Base-by-base conservation (phyloP, 2,888 invertebrate species). In the Lepidocyrtoides sp. region DNA sequence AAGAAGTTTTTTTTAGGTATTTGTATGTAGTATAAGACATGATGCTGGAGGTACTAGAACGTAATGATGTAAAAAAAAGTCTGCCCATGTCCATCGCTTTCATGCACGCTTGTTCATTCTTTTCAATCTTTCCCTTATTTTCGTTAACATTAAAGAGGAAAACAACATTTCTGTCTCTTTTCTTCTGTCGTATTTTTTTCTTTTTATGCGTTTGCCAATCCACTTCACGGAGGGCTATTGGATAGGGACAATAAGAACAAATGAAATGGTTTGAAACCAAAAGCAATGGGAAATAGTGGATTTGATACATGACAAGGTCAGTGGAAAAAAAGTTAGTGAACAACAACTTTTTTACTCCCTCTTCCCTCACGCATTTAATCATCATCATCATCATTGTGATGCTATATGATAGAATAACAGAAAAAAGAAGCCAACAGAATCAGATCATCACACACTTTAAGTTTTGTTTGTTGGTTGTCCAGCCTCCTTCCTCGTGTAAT, bases 281-380 rank as follows among this genome's bases (percentile, higher is more conserved):
- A 60, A 26, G 3, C 17, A 54, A n/a, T 7, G 32, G n/a, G 32
- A 32, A 32, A 66, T 2, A 29, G 32, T 26, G 12, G 12, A n/a
- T n/a, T n/a, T n/a, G n/a, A n/a, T n/a, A n/a, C n/a, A 17, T 41
- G 32, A 36, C 66, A 69, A 69, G 69, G 69, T 69, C 69, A 69
- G 17, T 69, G 36, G 69, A 12, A 41, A 36, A 41, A 41, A 66
- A n/a, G 36, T 3, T n/a, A 2, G 29, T 3, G 10, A 51, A 54
- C 54, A 5, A n/a, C 17, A 17, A 54, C 1, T 2, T 20, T 2
- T 54, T 54, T 7, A 7, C 17, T 12, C 17, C 7, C n/a, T 54
- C 7, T 17, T 54, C 17, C 17, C 3, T 26, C 10, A 60, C 60
- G 60, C 2, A 26, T 60, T 60, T 41, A 69, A 41, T 41, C 69